Evolutionary conservation across 2,797 vertebrate species (phyloP).

Genomic region (Phoxinus dragarum): DNA sequence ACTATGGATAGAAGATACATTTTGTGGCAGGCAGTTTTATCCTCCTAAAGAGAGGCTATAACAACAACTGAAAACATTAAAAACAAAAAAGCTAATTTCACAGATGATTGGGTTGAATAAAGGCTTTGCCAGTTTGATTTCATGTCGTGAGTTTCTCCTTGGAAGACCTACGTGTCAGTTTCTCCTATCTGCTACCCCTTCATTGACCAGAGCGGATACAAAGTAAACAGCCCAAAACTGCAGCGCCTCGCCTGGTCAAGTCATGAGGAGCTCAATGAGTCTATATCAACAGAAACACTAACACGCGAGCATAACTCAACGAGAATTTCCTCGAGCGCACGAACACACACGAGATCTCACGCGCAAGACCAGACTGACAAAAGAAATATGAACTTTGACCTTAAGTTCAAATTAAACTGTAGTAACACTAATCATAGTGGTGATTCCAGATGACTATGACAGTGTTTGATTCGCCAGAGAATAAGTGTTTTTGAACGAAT

Average conservation of each 20-base stretch:
- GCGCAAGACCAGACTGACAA: not conserved
- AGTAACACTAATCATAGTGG: not conserved
- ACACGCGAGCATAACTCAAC: not conserved
- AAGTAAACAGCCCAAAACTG: constrained; percentile 36
- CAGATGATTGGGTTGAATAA: not conserved
- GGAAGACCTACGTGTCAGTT: constrained; percentile 77
- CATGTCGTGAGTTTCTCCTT: not conserved
- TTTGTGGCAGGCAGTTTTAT: not conserved
- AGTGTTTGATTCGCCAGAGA: not conserved
- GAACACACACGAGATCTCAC: not conserved
- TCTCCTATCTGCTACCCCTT: constrained; percentile 53
- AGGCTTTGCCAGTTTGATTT: not conserved
- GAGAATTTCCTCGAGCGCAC: not conserved
- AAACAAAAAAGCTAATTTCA: not conserved
- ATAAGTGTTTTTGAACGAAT: not conserved
- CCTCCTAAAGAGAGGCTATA: not conserved
- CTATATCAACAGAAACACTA: not conserved
- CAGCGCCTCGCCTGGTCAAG: not conserved
- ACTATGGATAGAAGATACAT: not conserved
- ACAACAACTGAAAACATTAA: not conserved
- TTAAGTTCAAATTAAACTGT: not conserved
- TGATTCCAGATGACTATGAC: not conserved
- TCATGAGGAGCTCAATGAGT: not conserved
- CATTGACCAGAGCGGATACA: constrained; percentile 24
- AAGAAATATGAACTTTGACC: not conserved